Evolutionary conservation across 2,113 vertebrate species (phyloP).

Genomic region (Psilopogon haemacephalus): DNA sequence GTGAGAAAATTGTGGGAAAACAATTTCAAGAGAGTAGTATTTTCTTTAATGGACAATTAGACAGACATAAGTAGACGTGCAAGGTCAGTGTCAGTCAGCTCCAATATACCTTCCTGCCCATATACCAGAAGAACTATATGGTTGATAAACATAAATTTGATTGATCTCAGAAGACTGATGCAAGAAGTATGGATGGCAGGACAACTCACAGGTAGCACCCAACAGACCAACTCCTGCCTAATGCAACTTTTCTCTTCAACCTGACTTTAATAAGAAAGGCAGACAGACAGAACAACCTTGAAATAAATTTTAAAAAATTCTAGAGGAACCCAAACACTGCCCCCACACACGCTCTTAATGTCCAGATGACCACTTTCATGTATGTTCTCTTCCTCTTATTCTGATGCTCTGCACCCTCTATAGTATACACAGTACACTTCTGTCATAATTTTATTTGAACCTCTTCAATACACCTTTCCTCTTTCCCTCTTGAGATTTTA

Average conservation of each 20-base stretch:
- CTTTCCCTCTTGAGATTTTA: background rate
- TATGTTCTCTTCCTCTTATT: background rate
- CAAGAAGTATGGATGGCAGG: background rate
- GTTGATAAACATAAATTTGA: background rate
- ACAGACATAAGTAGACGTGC: background rate
- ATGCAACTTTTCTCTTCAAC: background rate
- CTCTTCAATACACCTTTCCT: background rate
- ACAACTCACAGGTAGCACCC: background rate
- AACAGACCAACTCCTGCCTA: background rate
- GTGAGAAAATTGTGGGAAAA: background rate
- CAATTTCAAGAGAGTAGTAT: background rate
- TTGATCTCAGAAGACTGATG: background rate
- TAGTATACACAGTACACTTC: background rate
- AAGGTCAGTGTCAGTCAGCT: background rate
- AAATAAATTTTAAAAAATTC: background rate
- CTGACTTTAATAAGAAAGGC: background rate
- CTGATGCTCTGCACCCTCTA: background rate
- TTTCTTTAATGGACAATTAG: background rate
- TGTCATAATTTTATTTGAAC: background rate
- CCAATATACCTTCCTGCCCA: background rate
- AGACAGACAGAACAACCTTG: too few relatives aligned
- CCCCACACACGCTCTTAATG: background rate
- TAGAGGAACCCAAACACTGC: background rate
- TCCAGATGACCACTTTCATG: background rate
- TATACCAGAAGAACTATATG: background rate